Conservation (phyloP, 1,140 invertebrate species). For the Chrysopa pallens region DNA sequence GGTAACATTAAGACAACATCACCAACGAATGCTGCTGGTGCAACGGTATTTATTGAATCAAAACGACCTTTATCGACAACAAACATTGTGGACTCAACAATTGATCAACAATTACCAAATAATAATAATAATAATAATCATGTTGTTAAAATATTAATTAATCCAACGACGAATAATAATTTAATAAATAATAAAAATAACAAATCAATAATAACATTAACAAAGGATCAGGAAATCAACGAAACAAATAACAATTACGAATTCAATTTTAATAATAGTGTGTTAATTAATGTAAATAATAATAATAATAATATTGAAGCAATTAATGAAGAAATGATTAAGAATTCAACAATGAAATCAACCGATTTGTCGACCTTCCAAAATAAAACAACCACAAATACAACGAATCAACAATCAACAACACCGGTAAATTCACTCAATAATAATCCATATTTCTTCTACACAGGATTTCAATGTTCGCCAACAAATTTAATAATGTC, state of each 20-base stretch:
- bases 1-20: too few relatives aligned
- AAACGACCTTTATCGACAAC: slow-evolving; percentile 9
- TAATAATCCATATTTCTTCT: slow-evolving; percentile 30
- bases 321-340: background rate
- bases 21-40: slow-evolving; percentile 14
- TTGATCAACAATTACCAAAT: slow-evolving; percentile 24
- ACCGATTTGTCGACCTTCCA: slow-evolving; percentile 1
- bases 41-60: slow-evolving; percentile 39
- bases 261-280: too few relatives aligned
- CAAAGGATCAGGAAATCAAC: too few relatives aligned
- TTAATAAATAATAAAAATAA: slow-evolving; percentile 2
- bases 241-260: too few relatives aligned
- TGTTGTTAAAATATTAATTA: slow-evolving; percentile 49
- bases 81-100: slow-evolving; percentile 16
- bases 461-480: slow-evolving; percentile 22
- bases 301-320: too few relatives aligned
- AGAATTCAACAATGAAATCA: slow-evolving; percentile 4
- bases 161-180: slow-evolving; percentile 26
- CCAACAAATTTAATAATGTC: slow-evolving; percentile 34
- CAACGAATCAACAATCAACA: slow-evolving; percentile 31
- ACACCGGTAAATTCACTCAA: slow-evolving; percentile 11
- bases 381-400: slow-evolving; percentile 6
- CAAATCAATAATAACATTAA: slow-evolving; percentile 4
- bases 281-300: too few relatives aligned
- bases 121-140: slow-evolving; percentile 21